Evolutionary conservation across 1,140 invertebrate genomes (phyloP), one percentile per base, ranked within the genome.

Genomic region (Leptinotarsa texana): DNA sequence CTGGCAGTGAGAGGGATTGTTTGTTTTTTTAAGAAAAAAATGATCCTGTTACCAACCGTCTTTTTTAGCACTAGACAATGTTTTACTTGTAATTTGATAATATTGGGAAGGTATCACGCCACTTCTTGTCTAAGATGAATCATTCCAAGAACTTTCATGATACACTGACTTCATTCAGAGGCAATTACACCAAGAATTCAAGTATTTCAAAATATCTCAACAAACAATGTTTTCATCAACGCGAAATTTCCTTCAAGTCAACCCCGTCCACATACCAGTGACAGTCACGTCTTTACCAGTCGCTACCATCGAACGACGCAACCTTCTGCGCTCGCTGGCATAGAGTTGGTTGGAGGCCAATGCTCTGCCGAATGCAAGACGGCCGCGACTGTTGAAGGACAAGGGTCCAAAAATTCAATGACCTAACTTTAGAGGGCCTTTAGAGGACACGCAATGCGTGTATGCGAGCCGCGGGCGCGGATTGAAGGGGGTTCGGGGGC

Each of bases 351-450:
- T 69, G 68, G 68, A 69, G 68, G 68, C 68, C 68, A 69, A 69
- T 69, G 68, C 68, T 69, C 68, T 69, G 69, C 51, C 57, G 69
- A 72, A 72, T 62, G 69, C 69, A 72, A 69, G 69, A 47, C 69
- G 57, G 61, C 69, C 80, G 80, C 80, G 80, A 80, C 77, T 80
- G 74, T 80, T 79, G 79, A 81, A 81, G 80, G 80, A 81, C 80
- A 80, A 81, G 77, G 78, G 80, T 81, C 80, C 78, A 80, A 81
- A 81, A 81, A 81, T 80, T 80, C 80, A 81, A 81, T 80, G 80
- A 81, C 80, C 80, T 81, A 81, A 78, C 80, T 79, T 78, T 81
- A 78, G 80, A 81, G 80, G 80, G 76, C 79, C 79, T 81, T 81
- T 81, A 81, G 80, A 81, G 80, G 80, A 80, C 80, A 81, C 77